These are phyloP conservation scores for Melanogrammus aeglefinus DNA, from an alignment of 2,797 vertebrate genomes.

Conservation along the genomic window DNA sequence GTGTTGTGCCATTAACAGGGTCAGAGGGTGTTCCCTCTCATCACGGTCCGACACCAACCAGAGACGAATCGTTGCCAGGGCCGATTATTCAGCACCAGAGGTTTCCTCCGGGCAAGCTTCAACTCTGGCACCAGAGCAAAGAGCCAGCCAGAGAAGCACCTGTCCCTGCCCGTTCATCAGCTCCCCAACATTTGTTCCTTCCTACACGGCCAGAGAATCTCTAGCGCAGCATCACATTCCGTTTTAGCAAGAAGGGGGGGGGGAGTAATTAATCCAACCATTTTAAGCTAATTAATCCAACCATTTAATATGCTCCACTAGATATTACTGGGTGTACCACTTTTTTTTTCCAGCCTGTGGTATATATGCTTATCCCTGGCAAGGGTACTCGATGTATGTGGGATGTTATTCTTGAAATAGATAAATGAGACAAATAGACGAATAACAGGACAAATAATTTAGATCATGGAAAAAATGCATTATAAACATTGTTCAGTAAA, in stretches of 20 bases:
- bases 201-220: background rate
- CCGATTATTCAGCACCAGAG: slow-evolving; percentile 42
- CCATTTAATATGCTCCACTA: background rate
- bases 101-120: slow-evolving; percentile 54
- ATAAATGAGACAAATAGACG: too few species aligned
- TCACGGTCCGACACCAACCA: slow-evolving; percentile 22
- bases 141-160: slow-evolving; percentile 46
- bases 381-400: too few species aligned
- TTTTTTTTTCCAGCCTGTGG: too few species aligned
- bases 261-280: too few species aligned
- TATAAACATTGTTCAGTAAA: too few species aligned
- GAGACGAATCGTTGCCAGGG: slow-evolving; percentile 32
- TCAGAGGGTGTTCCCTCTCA: slow-evolving; percentile 38
- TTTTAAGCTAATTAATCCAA: background rate
- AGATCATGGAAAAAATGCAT: too few species aligned
- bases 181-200: background rate
- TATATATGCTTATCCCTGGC: too few species aligned
- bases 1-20: slow-evolving; percentile 55
- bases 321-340: too few species aligned
- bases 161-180: slow-evolving; percentile 47
- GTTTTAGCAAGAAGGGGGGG: background rate
- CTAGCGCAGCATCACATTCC: background rate
- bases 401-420: too few species aligned
- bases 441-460: too few species aligned
- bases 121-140: slow-evolving; percentile 30